Base-by-base conservation (phyloP, 2,888 invertebrate species). In the Scaptomyza tumidula region DNA sequence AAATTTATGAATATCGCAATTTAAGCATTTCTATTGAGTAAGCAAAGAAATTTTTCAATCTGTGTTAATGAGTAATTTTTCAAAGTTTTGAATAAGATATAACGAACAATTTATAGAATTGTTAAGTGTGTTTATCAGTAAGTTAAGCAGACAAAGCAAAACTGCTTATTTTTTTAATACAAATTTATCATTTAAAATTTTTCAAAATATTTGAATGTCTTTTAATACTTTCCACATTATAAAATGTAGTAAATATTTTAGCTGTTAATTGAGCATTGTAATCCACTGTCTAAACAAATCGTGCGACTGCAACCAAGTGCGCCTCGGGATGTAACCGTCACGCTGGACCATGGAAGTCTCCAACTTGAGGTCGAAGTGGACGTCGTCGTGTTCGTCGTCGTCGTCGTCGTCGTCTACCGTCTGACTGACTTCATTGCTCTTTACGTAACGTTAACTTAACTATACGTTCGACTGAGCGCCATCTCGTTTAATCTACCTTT, bases 401-500 rank as follows among this genome's bases (percentile, higher is more conserved):
- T 46, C 76, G 27, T 55, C 52, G 39, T 63, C 43, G 46, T 39
- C 39, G 19, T 46, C 76, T 48, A 56, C 62, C 50, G 77, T 67
- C 83, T 86, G 84, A 86, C 78, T 88, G 84, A 88, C 89, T 85
- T 85, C 89, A 85, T 89, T 85, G 85, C 86, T 80, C 86, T 86
- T 86, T 85, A 80, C 86, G 89, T 88, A 88, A 88, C 84, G 88
- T 89, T 83, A 82, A 76, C 62, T 73, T 90, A 89, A 90, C 87
- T 90, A 87, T 86, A 90, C 68, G 81, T 89, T 89, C 84, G 80
- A 41, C 88, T 81, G 92, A 91, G 91, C 91, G 91, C 91, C 91
- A 91, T 92, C 92, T 91, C 91, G 92, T 91, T 91, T 91, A 91
- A 91, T 91, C 91, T 91, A 86, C 91, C 91, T 91, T 91, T 90